phyloP scores from a whole-genome alignment of 2,888 invertebrate genomes.

The Exephanes ischioxanthus region DNA sequence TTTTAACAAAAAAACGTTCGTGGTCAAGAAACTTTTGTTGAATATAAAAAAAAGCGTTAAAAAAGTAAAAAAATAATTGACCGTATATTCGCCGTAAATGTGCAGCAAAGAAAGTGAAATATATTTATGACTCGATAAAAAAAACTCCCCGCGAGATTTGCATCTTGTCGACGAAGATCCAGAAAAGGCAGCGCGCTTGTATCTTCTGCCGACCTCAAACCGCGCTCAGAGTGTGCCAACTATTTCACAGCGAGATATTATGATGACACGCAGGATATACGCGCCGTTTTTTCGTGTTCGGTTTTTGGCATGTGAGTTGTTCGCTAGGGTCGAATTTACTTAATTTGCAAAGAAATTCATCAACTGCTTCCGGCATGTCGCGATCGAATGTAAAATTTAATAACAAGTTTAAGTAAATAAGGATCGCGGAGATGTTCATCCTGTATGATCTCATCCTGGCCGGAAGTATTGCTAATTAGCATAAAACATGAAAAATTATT shows the following conservation, averaged over 20 bases:
- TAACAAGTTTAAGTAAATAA: too few relatives aligned
- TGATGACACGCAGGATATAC: background rate
- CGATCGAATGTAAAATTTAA: too few relatives aligned
- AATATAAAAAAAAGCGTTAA: background rate
- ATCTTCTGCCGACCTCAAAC: background rate
- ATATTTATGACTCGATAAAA: conserved; percentile 11
- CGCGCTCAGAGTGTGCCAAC: background rate
- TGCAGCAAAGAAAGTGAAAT: conserved; percentile 40
- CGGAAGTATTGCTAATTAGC: background rate
- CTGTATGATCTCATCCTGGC: background rate
- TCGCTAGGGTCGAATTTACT: too few relatives aligned
- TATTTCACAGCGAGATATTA: background rate
- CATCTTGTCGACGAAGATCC: conserved; percentile 13
- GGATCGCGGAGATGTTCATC: too few relatives aligned
- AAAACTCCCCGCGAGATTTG: conserved; percentile 31
- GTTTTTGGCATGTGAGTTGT: background rate
- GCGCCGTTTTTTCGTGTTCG: background rate
- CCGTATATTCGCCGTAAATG: background rate
- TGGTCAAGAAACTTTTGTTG: background rate
- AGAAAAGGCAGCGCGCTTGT: background rate
- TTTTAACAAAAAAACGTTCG: background rate
- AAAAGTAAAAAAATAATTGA: background rate
- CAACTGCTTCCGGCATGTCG: too few relatives aligned
- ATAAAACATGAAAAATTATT: background rate
- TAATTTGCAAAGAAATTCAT: too few relatives aligned